These are phyloP conservation scores for Pherbina coryleti DNA, from an alignment of 2,888 invertebrate genomes.

Conservation along the genomic window DNA sequence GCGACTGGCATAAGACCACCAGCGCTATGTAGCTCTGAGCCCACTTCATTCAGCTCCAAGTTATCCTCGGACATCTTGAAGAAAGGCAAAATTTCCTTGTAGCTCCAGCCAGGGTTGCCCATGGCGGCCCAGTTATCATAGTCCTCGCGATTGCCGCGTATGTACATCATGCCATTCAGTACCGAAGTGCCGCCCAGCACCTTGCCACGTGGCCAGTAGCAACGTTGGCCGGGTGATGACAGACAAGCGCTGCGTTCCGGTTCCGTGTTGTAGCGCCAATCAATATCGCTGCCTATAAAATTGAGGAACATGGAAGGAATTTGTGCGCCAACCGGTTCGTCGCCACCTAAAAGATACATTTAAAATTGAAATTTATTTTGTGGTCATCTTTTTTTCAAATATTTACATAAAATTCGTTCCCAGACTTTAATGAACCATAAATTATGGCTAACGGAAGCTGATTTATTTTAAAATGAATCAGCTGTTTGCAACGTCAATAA, in stretches of 20 bases:
- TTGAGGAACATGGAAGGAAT: constrained; percentile 92
- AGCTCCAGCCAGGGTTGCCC: constrained; percentile 91
- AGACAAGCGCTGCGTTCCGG: constrained; percentile 84
- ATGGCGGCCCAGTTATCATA: constrained; percentile 89
- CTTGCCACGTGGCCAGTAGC: constrained; percentile 90
- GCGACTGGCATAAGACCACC: constrained; percentile 84
- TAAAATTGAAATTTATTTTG: constrained; percentile 13
- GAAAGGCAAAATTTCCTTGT: constrained; percentile 89
- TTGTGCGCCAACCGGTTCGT: constrained; percentile 89
- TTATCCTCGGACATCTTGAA: constrained; percentile 89
- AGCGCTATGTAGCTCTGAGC: constrained; percentile 80
- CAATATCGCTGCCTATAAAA: constrained; percentile 87
- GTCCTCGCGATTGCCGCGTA: constrained; percentile 87
- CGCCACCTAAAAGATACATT: constrained; percentile 75
- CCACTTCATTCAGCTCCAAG: constrained; percentile 78
- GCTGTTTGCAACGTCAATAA: no score
- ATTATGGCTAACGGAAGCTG: no score
- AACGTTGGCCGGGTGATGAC: constrained; percentile 75
- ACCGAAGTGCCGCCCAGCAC: constrained; percentile 93
- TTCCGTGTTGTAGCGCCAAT: constrained; percentile 89
- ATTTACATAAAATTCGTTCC: no score
- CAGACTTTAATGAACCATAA: no score
- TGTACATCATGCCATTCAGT: constrained; percentile 97
- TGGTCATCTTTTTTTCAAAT: neutral
- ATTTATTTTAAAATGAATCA: no score